Conservation (phyloP, 1,140 invertebrate species). For the Ylistrum balloti region DNA sequence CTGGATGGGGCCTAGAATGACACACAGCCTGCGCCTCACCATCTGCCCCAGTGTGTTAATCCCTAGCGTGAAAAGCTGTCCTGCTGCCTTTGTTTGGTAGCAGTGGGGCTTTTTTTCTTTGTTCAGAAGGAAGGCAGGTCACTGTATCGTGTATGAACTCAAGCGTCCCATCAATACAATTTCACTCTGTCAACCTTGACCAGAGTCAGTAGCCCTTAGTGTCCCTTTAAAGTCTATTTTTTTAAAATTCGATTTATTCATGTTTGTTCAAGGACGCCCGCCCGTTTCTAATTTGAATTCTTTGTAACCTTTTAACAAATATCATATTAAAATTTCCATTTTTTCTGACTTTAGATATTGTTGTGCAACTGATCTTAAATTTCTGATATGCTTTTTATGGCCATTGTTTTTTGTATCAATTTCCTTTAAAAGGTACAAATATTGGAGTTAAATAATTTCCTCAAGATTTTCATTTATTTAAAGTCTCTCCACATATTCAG, state of each 20-base stretch:
- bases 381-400: too few relatives aligned
- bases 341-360: too few relatives aligned
- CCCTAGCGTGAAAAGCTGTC: neutral
- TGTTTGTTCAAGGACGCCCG: neutral
- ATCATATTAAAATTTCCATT: too few relatives aligned
- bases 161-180: neutral
- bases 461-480: too few relatives aligned
- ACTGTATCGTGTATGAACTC: neutral
- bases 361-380: too few relatives aligned
- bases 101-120: neutral
- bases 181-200: neutral
- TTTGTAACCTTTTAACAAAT: too few relatives aligned
- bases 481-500: too few relatives aligned
- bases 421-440: too few relatives aligned
- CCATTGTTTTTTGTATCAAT: too few relatives aligned
- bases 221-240: conserved; percentile 44
- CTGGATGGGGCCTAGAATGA: neutral
- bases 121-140: neutral
- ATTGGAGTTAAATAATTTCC: too few relatives aligned
- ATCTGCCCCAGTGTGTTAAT: neutral
- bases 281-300: too few relatives aligned
- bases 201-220: neutral
- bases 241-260: neutral
- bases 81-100: neutral
- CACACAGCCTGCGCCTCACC: neutral